These are phyloP conservation scores for Neoniphon sammara DNA, from an alignment of 2,797 vertebrate species.

Conservation along the genomic window DNA sequence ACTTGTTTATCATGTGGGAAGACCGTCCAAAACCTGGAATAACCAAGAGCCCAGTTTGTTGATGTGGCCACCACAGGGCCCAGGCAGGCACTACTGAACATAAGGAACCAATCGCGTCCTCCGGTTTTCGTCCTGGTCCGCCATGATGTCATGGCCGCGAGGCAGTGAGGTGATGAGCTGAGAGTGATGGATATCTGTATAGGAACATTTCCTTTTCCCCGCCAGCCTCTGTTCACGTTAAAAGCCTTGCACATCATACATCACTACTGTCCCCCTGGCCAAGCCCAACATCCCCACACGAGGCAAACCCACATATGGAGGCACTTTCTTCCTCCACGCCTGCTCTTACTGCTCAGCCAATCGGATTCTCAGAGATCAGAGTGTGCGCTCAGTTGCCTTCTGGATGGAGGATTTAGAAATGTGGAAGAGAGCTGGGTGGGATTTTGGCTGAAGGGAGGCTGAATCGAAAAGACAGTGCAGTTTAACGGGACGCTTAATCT, in stretches of 20 bases:
- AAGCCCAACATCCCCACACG: constrained; percentile 40
- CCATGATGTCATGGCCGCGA: constrained; percentile 80
- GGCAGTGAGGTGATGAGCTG: constrained; percentile 81
- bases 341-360: constrained; percentile 25
- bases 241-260: constrained; percentile 80
- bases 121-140: constrained; percentile 56
- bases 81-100: constrained; percentile 62
- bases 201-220: constrained; percentile 82
- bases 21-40: constrained; percentile 23
- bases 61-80: constrained; percentile 65
- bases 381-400: constrained; percentile 40
- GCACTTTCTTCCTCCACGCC: constrained; percentile 55
- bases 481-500: constrained; percentile 74
- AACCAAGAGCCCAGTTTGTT: constrained; percentile 44
- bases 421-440: constrained; percentile 31
- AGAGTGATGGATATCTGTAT: constrained; percentile 85
- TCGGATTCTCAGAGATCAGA: constrained; percentile 43
- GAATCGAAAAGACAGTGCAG: constrained; percentile 56
- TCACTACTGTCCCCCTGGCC: constrained; percentile 71
- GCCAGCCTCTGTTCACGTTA: constrained; percentile 81
- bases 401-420: constrained; percentile 20
- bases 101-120: constrained; percentile 79
- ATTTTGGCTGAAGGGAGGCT: constrained; percentile 35
- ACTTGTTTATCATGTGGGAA: constrained; percentile 26
- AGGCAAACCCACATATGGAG: constrained; percentile 75